phyloP scores from a whole-genome alignment of 2,113 vertebrate species.

The Ageneiosus marmoratus region DNA sequence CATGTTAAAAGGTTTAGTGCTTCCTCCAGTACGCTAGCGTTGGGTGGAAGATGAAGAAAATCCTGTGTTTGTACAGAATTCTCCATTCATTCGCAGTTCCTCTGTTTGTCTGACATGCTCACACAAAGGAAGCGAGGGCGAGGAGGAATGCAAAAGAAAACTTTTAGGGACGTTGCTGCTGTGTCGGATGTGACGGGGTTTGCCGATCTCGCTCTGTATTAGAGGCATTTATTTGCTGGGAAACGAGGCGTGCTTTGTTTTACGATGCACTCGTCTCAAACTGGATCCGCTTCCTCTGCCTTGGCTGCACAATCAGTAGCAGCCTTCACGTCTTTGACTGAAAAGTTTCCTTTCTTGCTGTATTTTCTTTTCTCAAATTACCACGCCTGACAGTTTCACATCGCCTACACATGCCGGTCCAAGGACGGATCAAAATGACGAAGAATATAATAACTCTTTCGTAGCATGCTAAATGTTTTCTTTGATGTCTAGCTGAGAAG shows the following conservation, averaged over 20 bases:
- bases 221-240: constrained; percentile 57
- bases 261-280: constrained; percentile 56
- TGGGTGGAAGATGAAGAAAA: constrained; percentile 33
- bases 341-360: constrained; percentile 66
- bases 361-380: constrained; percentile 62
- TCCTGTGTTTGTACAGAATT: constrained; percentile 36
- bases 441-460: constrained; percentile 24
- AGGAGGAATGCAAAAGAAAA: constrained; percentile 42
- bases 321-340: constrained; percentile 62
- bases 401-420: constrained; percentile 35
- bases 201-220: constrained; percentile 54
- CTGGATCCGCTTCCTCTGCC: constrained; percentile 49
- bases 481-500: constrained; percentile 42
- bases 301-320: constrained; percentile 57
- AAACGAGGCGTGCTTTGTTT: constrained; percentile 67
- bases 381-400: constrained; percentile 48
- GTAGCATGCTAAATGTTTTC: constrained; percentile 46
- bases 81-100: constrained; percentile 28
- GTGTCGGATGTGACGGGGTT: constrained; percentile 48
- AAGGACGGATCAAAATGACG: constrained; percentile 47
- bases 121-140: constrained; percentile 28
- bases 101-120: constrained; percentile 35
- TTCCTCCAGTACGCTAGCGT: constrained; percentile 25
- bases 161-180: constrained; percentile 17
- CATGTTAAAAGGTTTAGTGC: constrained; percentile 8